These are phyloP conservation scores for Tamias sibiricus DNA, from an alignment of 2,113 vertebrate species.

Conservation along the genomic window DNA sequence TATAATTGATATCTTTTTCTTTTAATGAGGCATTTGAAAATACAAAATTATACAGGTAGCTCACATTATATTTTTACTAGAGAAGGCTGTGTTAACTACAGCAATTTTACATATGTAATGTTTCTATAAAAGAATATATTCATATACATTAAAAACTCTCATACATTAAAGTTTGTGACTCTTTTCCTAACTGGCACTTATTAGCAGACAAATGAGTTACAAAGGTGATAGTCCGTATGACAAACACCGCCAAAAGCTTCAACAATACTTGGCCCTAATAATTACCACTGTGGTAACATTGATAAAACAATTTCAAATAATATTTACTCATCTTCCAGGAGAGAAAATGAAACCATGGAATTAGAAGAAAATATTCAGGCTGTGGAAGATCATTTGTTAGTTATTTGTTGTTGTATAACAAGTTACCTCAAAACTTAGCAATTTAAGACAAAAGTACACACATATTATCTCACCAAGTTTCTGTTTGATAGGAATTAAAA, in stretches of 20 bases:
- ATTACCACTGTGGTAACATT: neutral
- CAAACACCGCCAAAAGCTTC: neutral
- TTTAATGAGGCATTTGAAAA: constrained; percentile 9
- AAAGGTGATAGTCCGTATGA: neutral
- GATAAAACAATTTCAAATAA: constrained; percentile 39
- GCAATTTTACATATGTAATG: neutral
- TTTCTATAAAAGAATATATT: neutral
- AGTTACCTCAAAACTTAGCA: neutral
- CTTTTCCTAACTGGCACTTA: neutral
- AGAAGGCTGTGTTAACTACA: neutral
- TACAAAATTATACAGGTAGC: neutral
- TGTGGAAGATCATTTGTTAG: neutral
- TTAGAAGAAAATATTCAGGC: neutral
- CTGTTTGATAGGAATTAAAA: neutral
- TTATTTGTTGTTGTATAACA: neutral
- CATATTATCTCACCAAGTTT: neutral
- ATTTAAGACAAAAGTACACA: neutral
- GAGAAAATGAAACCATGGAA: neutral
- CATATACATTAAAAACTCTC: neutral
- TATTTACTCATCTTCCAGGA: neutral
- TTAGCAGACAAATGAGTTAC: neutral
- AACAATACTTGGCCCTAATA: neutral
- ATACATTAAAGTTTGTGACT: neutral
- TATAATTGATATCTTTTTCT: constrained; percentile 43
- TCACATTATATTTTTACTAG: neutral